Evolutionary conservation across 2,113 vertebrate species (phyloP).

Genomic region (Stegostoma tigrinum): DNA sequence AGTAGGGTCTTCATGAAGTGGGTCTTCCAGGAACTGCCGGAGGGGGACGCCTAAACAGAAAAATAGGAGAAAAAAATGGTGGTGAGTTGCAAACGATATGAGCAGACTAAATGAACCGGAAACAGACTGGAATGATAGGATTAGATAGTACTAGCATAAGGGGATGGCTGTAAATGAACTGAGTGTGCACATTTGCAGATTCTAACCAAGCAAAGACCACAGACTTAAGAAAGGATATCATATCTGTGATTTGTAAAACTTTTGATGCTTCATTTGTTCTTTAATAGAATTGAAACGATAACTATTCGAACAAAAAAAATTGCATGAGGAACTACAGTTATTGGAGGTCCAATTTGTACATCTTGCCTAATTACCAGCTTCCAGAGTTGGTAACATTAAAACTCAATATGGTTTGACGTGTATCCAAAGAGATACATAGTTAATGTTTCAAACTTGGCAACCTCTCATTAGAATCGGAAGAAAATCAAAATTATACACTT

Average conservation of each 20-base stretch:
- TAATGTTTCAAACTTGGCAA: neutral
- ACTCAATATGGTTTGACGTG: neutral
- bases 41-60: constrained; percentile 57
- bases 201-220: neutral
- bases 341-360: neutral
- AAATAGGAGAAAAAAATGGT: constrained; percentile 50
- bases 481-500: no score
- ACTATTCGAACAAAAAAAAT: neutral
- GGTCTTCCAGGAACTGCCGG: constrained; percentile 56
- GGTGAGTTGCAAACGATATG: constrained; percentile 38
- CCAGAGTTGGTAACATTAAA: neutral
- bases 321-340: neutral
- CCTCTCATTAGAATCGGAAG: neutral
- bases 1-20: constrained; percentile 45
- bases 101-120: constrained; percentile 43
- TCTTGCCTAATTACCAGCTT: neutral
- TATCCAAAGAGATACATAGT: neutral
- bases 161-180: neutral
- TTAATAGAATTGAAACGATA: neutral
- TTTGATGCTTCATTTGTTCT: neutral
- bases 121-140: neutral
- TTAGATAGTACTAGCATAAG: neutral
- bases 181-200: neutral
- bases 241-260: neutral
- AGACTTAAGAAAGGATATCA: neutral